These are phyloP conservation scores for Caenorhabditis sp. DNA, from an alignment of 2,888 invertebrate genomes.

Conservation along the genomic window DNA sequence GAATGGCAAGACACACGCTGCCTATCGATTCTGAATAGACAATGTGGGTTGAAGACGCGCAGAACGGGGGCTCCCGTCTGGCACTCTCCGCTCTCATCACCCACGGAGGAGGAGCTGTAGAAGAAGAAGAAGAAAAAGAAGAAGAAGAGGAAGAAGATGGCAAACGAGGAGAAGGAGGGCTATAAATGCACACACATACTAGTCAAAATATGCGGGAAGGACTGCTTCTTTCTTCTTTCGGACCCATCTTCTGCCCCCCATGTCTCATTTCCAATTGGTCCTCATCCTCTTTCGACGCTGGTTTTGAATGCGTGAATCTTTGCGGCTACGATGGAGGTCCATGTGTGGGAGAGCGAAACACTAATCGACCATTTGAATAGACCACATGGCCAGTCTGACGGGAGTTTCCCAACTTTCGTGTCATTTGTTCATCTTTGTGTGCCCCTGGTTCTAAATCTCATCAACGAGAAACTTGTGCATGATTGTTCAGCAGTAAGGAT, in stretches of 20 bases:
- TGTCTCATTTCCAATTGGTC: constrained; percentile 65
- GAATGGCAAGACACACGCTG: constrained; percentile 59
- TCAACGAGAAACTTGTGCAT: constrained; percentile 17
- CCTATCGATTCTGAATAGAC: constrained; percentile 57
- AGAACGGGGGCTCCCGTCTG: constrained; percentile 53
- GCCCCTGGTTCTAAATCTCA: constrained; percentile 34
- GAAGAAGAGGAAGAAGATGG: too few relatives aligned
- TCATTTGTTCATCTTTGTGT: constrained; percentile 16
- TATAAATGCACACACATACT: constrained; percentile 66
- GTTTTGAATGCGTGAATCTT: constrained; percentile 58
- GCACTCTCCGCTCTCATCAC: constrained; percentile 58
- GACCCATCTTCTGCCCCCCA: constrained; percentile 25
- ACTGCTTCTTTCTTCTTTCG: constrained; percentile 40
- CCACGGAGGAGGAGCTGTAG: constrained; percentile 46
- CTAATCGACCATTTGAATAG: constrained; percentile 60
- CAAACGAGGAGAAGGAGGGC: constrained; percentile 32
- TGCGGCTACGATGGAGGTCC: constrained; percentile 42
- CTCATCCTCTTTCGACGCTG: constrained; percentile 46
- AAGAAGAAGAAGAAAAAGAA: constrained; percentile 30
- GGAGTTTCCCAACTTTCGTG: constrained; percentile 40
- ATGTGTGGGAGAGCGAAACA: constrained; percentile 26
- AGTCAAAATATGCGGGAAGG: constrained; percentile 60
- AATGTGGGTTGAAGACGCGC: constrained; percentile 48
- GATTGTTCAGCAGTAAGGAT: neutral
- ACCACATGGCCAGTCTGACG: constrained; percentile 36